phyloP scores from a whole-genome alignment of 1,140 invertebrate species.

The Aethina tumida region DNA sequence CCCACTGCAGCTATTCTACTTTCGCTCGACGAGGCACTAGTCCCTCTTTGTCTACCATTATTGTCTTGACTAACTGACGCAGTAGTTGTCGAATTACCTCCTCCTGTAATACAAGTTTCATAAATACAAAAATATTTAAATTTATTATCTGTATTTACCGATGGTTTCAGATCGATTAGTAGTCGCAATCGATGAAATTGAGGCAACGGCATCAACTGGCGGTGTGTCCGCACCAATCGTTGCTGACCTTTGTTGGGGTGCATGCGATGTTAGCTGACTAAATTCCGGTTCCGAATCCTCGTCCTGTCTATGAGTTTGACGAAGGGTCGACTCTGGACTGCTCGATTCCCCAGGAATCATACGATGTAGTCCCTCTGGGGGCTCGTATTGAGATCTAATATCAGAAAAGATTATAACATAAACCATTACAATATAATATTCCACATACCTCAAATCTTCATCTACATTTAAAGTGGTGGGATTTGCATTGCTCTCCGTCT shows the following conservation, averaged over 20 bases:
- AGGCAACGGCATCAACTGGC: conserved; percentile 13
- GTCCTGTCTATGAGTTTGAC: conserved; percentile 19
- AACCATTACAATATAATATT: neutral
- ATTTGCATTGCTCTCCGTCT: conserved; percentile 16
- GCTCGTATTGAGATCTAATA: conserved; percentile 20
- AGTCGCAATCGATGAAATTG: conserved; percentile 1
- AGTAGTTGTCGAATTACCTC: conserved; percentile 1
- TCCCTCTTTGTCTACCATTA: neutral
- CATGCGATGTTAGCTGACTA: conserved; percentile 5
- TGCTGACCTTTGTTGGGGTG: conserved; percentile 25
- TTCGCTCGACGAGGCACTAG: neutral
- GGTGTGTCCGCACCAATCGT: conserved; percentile 34
- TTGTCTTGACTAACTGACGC: conserved; percentile 1
- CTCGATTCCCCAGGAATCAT: conserved; percentile 47
- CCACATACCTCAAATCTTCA: neutral
- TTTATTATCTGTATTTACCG: conserved; percentile 7
- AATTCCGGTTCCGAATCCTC: conserved; percentile 29
- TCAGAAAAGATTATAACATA: neutral
- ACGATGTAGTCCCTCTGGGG: conserved; percentile 43
- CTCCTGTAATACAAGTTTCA: too few relatives aligned
- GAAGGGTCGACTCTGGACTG: conserved; percentile 27
- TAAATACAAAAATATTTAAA: too few relatives aligned
- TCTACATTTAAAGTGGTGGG: conserved; percentile 1
- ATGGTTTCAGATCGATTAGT: conserved; percentile 24
- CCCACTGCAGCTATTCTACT: neutral